A percentile compares a stretch with the other conserved stretches of the same genome.
Evolutionary conservation across 1,140 invertebrate genomes (phyloP).

Genomic region (Apolygus lucorum): DNA sequence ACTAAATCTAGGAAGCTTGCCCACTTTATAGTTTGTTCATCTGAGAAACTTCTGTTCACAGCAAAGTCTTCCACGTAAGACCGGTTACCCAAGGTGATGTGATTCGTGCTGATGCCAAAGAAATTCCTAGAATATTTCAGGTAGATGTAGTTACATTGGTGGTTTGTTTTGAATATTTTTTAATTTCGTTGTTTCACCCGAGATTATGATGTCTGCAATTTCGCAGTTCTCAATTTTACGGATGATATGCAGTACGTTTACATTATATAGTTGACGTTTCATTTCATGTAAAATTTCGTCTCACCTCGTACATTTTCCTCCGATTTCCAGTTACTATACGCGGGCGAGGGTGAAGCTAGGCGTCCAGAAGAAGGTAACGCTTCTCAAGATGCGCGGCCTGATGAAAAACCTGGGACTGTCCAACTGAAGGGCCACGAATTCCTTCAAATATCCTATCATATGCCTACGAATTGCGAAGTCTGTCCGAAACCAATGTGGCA

Average conservation of each 20-base stretch:
- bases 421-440: conserved; percentile 94
- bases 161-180: not conserved
- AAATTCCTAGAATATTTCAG: conserved; percentile 98
- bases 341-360: conserved; percentile 85
- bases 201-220: too few relatives aligned
- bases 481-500: conserved; percentile 95
- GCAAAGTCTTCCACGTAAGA: conserved; percentile 97
- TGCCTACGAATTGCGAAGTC: conserved; percentile 95
- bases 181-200: not conserved
- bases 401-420: conserved; percentile 68
- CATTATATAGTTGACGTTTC: too few relatives aligned
- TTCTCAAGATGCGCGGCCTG: conserved; percentile 42
- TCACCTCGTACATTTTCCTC: too few relatives aligned
- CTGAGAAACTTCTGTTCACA: conserved; percentile 42
- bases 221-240: too few relatives aligned
- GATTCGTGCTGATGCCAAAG: conserved; percentile 94
- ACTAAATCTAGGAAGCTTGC: not conserved
- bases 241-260: too few relatives aligned
- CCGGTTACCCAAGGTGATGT: conserved; percentile 98
- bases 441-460: conserved; percentile 91
- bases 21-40: not conserved
- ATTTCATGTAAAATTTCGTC: too few relatives aligned
- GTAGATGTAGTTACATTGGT: conserved; percentile 39
- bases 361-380: conserved; percentile 62
- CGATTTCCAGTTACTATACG: conserved; percentile 80